phyloP scores from a whole-genome alignment of 2,113 vertebrate species.

The Cardinalis cardinalis region DNA sequence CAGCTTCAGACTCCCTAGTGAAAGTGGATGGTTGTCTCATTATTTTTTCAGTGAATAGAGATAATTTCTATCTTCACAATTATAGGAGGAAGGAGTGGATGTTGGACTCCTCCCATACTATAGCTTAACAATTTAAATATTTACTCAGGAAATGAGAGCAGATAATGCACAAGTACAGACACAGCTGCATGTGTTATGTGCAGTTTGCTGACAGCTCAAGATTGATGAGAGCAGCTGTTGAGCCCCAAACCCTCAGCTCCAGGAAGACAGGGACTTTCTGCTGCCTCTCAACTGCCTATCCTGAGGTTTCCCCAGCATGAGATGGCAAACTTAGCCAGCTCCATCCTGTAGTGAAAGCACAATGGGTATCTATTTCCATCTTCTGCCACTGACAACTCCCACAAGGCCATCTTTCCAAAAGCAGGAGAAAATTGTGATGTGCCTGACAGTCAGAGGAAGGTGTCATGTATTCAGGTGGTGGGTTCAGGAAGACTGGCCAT shows the following conservation, averaged over 20 bases:
- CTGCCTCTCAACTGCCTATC: rapidly evolving
- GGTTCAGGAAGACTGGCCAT: neutral
- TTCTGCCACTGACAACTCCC: neutral
- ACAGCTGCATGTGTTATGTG: neutral
- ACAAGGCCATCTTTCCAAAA: neutral
- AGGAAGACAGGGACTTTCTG: neutral
- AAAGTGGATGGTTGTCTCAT: neutral
- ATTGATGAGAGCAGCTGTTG: neutral
- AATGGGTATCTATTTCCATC: neutral
- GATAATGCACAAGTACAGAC: neutral
- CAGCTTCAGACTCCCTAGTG: neutral
- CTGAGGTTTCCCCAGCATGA: rapidly evolving
- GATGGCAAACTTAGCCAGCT: neutral
- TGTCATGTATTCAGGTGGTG: neutral
- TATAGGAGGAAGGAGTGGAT: neutral
- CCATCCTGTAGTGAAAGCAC: neutral
- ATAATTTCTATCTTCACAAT: neutral
- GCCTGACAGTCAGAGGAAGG: neutral
- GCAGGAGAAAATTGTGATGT: neutral
- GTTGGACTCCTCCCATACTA: neutral
- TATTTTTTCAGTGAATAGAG: neutral
- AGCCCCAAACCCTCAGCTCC: neutral
- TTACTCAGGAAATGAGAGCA: neutral
- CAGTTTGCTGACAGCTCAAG: neutral
- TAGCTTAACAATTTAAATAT: neutral